Base-by-base conservation (phyloP, 2,113 vertebrate species). In the Picathartes gymnocephalus region DNA sequence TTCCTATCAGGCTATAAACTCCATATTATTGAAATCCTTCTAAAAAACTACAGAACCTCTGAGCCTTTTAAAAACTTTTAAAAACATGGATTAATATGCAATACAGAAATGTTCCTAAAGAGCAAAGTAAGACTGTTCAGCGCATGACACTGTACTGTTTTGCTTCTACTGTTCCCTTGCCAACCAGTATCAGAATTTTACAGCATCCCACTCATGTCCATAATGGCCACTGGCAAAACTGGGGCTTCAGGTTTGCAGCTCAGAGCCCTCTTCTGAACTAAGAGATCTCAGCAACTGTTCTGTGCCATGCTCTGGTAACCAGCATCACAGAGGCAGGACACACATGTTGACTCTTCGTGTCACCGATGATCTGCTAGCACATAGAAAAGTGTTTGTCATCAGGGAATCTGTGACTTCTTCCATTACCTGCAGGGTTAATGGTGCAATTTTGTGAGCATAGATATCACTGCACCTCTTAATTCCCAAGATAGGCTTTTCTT, bases 131-230 rank as follows among this genome's bases (percentile, higher is more conserved):
- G 65, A 48, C 24, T 37, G 3, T 56, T 90, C 10, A 47, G 71
- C 72, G 37, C 27, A 72, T 25, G 56, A 48, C 25, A 37, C 9
- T 30, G 3, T 2, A 31, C 21, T 30, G 33, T n/a, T 85, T 78
- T 81, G 20, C 25, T 87, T 61, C 64, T 42, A 2, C 30, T 61
- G 2, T 20, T 68, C 28, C 18, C 35, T 45, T 53, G 25, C 47
- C 73, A 71, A 51, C 22, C 69, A 6, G 0, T 39, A 70, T 10
- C 39, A 74, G 73, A 78, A 83, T 61, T 28, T 31, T 1, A 28
- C 28, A 37, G 8, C 17, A 31, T 28, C 31, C 15, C 13, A 30
- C 27, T 48, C 7, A 0, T 5, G 28, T 28, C 50, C 7, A 0
- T 37, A 44, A 37, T 12, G n/a, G 77, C 45, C 54, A 18, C 48